Base-by-base conservation (phyloP, 1,140 invertebrate genomes). In the Probaryconus sp. region DNA sequence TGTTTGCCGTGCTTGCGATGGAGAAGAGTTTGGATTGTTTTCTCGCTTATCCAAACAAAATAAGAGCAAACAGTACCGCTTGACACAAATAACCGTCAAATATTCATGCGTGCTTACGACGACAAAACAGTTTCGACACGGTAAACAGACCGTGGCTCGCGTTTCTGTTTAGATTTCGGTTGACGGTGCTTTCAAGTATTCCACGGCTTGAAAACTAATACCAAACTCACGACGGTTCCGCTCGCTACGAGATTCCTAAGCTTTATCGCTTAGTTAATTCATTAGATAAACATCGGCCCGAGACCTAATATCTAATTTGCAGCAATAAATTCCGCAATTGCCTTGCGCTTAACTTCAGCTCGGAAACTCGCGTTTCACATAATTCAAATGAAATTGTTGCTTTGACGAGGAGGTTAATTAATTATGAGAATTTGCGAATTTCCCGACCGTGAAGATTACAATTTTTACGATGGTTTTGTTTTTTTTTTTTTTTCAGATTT, bases 21-120 rank as follows among this genome's bases (percentile, higher is more conserved):
- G n/a, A n/a, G n/a, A n/a, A n/a, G n/a, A n/a, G n/a, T n/a, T n/a
- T n/a, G n/a, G n/a, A n/a, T n/a, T n/a, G n/a, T n/a, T n/a, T n/a
- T n/a, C n/a, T n/a, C n/a, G n/a, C n/a, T n/a, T n/a, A n/a, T n/a
- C n/a, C n/a, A n/a, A n/a, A n/a, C n/a, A n/a, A n/a, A n/a, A n/a
- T n/a, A n/a, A n/a, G n/a, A n/a, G n/a, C n/a, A n/a, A n/a, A n/a
- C n/a, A n/a, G n/a, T n/a, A 43, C 42, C 24, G 10, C 48, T 65
- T 35, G 64, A 61, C 47, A 40, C 33, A 70, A 70, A 70, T 48
- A 47, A 21, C 31, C 30, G 38, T 70, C 47, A 70, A 70, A 70
- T 70, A 70, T 70, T 70, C 55, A 70, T 60, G 38, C 31, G 35
- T 26, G 24, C 26, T 24, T 56, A 2, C 10, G 14, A 30, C 26